A percentile compares a stretch with the other conserved stretches of the same genome.
These are phyloP conservation scores for Aplysia californica DNA, from an alignment of 1,140 invertebrate genomes.

Conservation along the genomic window DNA sequence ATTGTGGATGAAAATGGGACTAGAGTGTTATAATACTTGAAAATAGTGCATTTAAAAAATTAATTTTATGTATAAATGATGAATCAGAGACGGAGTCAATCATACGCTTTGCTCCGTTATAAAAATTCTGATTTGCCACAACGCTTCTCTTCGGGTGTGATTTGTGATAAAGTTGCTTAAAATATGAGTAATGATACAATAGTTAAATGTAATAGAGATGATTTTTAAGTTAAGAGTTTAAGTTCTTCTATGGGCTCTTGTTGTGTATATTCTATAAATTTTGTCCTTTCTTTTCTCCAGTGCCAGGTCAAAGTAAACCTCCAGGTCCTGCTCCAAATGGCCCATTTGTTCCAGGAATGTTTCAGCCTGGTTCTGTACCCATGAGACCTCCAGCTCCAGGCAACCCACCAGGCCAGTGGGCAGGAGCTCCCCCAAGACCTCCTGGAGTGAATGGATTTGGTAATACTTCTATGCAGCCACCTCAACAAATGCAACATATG, in stretches of 20 bases:
- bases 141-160: not conserved
- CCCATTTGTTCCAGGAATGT: conserved; percentile 6
- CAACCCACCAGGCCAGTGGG: not conserved
- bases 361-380: not conserved
- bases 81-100: no score
- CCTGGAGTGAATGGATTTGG: not conserved
- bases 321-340: conserved; percentile 11
- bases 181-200: not conserved
- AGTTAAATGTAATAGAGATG: not conserved
- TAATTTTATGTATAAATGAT: no score
- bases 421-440: not conserved
- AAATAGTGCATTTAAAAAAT: no score
- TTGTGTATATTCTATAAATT: not conserved
- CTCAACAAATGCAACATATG: not conserved
- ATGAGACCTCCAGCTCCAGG: not conserved
- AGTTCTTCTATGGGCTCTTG: not conserved
- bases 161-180: no score
- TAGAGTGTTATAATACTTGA: no score
- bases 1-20: no score
- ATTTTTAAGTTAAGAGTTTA: not conserved
- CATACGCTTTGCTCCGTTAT: no score
- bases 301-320: conserved; percentile 13
- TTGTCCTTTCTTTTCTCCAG: not conserved
- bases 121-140: no score
- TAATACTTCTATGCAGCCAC: not conserved